Base-by-base conservation (phyloP, 2,113 vertebrate genomes). In the Hippoglossus stenolepis region DNA sequence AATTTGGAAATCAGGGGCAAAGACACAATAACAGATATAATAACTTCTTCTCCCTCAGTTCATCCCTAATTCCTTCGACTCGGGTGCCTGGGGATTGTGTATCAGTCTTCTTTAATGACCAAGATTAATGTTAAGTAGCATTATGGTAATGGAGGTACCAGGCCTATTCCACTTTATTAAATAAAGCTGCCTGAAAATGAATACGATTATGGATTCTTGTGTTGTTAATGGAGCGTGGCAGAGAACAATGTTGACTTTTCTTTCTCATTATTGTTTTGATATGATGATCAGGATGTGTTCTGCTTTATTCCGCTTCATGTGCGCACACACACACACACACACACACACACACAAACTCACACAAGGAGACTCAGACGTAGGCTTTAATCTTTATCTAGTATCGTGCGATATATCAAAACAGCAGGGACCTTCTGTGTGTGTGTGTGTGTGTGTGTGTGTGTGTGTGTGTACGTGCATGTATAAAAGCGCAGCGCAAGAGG, bases 111-210 rank as follows among this genome's bases (percentile, higher is more conserved):
- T 89, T 66, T 94, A 95, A 95, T 93, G 90, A 90, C 90, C 83
- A 75, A 79, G 87, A 95, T 95, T 96, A 95, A 91, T 94, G 93
- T 94, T 90, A 92, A 93, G 91, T 87, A 93, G 87, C 86, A 94
- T 91, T 92, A 91, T 93, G 87, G 65, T 95, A 94, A 94, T 94
- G 92, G 90, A 80, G 89, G 78, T 85, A 93, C 89, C 83, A 85
- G 65, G 73, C 84, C 93, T 86, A 93, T 89, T 94, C 86, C 85
- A 92, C 93, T 94, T 96, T 95, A 95, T 94, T 95, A 94, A 96
- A 93, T 93, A 94, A 95, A 94, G 87, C 91, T 88, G 93, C 94
- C 91, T 94, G 94, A 80, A 92, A 93, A 92, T 94, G 90, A 94
- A 92, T 86, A 80, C 47, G 79, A 93, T 92, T 90, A 89, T 89